A percentile compares a stretch with the other conserved stretches of the same genome.
Conservation (phyloP, 1,140 invertebrate genomes). For the Metaphire vulgaris region DNA sequence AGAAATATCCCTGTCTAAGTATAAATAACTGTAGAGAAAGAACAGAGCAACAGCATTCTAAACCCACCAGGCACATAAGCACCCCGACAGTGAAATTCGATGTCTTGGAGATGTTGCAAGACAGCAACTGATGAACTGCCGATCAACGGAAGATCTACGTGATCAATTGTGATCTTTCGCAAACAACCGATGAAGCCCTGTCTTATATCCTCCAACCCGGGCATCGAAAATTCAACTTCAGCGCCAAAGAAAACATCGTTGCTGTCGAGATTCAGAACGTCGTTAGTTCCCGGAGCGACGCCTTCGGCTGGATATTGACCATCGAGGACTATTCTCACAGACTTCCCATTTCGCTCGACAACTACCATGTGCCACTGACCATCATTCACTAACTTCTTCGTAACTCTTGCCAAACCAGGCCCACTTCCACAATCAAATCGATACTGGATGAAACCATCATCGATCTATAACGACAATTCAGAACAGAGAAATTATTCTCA, state of each 20-base stretch:
- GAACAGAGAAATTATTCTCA: neutral
- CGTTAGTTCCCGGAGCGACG: constrained; percentile 71
- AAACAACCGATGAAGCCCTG: constrained; percentile 81
- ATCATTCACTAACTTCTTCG: constrained; percentile 69
- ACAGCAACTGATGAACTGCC: constrained; percentile 57
- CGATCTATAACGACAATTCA: constrained; percentile 55
- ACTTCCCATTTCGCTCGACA: constrained; percentile 65
- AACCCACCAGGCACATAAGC: constrained; percentile 29
- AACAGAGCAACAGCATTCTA: too few species aligned
- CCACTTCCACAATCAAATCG: constrained; percentile 84
- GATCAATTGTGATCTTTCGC: constrained; percentile 75
- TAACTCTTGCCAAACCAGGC: constrained; percentile 73
- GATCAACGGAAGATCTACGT: constrained; percentile 63
- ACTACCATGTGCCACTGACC: constrained; percentile 82
- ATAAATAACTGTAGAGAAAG: too few species aligned
- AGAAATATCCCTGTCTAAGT: too few species aligned
- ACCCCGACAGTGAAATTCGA: constrained; percentile 66
- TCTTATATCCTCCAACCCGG: constrained; percentile 66
- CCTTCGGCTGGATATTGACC: constrained; percentile 67
- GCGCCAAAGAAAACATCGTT: constrained; percentile 79
- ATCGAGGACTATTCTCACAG: constrained; percentile 70
- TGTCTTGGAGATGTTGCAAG: constrained; percentile 65
- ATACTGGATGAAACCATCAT: constrained; percentile 76
- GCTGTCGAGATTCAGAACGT: constrained; percentile 76
- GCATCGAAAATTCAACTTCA: constrained; percentile 62